These are phyloP conservation scores for Drosophila murphyi DNA, from an alignment of 1,140 invertebrate species.

Conservation along the genomic window DNA sequence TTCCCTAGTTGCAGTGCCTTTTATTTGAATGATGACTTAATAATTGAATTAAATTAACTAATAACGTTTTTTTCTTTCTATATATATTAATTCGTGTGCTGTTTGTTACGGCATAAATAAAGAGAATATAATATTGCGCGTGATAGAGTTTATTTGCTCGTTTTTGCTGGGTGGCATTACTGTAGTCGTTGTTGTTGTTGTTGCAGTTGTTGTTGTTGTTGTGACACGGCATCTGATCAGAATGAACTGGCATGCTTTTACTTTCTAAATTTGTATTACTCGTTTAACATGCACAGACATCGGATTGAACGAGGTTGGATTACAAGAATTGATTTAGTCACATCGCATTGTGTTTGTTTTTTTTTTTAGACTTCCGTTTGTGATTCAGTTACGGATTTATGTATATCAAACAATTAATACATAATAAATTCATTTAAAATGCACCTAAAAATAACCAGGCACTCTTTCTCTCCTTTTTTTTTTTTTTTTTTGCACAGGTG, in stretches of 20 bases:
- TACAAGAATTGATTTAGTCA: conserved; percentile 54
- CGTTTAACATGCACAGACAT: conserved; percentile 44
- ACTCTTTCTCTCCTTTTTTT: conserved; percentile 24
- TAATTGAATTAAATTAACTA: conserved; percentile 68
- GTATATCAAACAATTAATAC: conserved; percentile 61
- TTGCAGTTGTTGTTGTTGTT: conserved; percentile 15
- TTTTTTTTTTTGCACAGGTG: conserved; percentile 30
- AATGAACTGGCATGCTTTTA: conserved; percentile 60
- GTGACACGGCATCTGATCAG: conserved; percentile 39
- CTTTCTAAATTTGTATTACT: conserved; percentile 79
- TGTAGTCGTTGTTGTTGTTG: conserved; percentile 13
- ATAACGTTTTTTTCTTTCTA: conserved; percentile 65
- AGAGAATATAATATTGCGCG: conserved; percentile 67
- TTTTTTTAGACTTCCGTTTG: conserved; percentile 70
- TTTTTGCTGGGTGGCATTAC: conserved; percentile 18
- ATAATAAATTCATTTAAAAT: conserved; percentile 71
- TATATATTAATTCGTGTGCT: conserved; percentile 53
- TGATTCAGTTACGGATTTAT: conserved; percentile 55
- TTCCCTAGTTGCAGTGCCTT: conserved; percentile 6
- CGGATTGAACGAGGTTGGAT: conserved; percentile 12
- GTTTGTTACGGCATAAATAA: conserved; percentile 67
- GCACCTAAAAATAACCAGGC: conserved; percentile 70
- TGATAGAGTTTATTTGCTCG: conserved; percentile 34
- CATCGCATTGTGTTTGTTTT: conserved; percentile 20
- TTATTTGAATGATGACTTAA: conserved; percentile 35